Conservation (phyloP, 2,888 invertebrate genomes). For the Lithodes maja region DNA sequence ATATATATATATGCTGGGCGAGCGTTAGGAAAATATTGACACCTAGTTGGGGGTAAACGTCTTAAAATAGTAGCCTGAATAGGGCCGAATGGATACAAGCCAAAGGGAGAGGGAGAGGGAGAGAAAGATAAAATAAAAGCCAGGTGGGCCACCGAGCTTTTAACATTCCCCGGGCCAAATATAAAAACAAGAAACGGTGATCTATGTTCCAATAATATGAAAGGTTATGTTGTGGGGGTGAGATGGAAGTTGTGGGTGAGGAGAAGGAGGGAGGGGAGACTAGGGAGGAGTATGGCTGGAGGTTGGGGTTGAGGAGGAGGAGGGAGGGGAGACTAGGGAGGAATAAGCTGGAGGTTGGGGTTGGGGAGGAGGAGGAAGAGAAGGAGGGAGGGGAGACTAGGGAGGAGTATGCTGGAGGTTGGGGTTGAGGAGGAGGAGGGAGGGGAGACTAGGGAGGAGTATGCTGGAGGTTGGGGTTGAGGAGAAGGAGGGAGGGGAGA, state of each 20-base stretch:
- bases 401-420: background rate
- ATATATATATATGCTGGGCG: too few relatives aligned
- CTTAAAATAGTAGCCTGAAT: too few relatives aligned
- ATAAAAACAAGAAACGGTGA: constrained; percentile 29
- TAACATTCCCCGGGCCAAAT: background rate
- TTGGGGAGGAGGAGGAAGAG: background rate
- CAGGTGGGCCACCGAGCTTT: too few relatives aligned
- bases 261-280: background rate
- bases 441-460: background rate
- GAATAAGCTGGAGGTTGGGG: background rate
- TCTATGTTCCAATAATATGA: constrained; percentile 23
- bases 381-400: background rate
- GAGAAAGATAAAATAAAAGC: too few relatives aligned
- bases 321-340: background rate
- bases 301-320: background rate
- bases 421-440: background rate
- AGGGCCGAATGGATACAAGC: too few relatives aligned
- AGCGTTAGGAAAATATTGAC: too few relatives aligned
- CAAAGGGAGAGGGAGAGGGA: too few relatives aligned
- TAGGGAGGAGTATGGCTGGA: background rate
- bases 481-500: background rate
- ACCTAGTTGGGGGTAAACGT: too few relatives aligned
- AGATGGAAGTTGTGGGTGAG: background rate
- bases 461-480: background rate
- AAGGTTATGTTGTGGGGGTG: constrained; percentile 17